phyloP scores from a whole-genome alignment of 1,140 invertebrate genomes.

The Scaptodrosophila lebanonensis region DNA sequence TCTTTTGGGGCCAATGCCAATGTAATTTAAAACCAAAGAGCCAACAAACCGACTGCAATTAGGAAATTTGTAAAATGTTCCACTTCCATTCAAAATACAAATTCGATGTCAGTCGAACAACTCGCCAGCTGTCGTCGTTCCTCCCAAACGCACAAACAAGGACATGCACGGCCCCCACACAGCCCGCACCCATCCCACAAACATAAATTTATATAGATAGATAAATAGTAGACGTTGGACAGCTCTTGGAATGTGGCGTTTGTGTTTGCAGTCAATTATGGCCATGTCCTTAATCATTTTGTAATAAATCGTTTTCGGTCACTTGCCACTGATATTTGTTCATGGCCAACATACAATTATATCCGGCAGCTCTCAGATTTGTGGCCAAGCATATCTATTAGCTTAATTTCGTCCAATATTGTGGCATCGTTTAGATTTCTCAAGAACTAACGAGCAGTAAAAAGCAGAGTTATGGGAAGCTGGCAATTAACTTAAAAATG shows the following conservation, averaged over 20 bases:
- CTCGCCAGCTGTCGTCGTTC: constrained; percentile 14
- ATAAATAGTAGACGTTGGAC: neutral
- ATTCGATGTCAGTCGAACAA: constrained; percentile 37
- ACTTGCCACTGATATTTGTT: constrained; percentile 40
- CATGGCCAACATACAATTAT: no score
- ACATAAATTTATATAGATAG: neutral
- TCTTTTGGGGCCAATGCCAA: no score
- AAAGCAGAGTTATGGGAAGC: no score
- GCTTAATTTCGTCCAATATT: no score
- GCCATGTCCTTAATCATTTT: constrained; percentile 45
- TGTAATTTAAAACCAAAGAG: constrained; percentile 29
- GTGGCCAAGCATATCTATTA: no score
- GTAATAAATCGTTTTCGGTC: constrained; percentile 39
- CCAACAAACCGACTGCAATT: constrained; percentile 56
- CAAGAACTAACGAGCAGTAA: no score
- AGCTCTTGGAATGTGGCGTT: neutral
- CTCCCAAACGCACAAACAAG: constrained; percentile 7
- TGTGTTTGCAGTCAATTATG: constrained; percentile 55
- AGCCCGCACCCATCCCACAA: constrained; percentile 14
- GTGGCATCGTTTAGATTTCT: no score
- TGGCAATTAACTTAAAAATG: no score
- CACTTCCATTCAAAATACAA: constrained; percentile 29
- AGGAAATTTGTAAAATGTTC: constrained; percentile 63
- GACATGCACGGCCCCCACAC: constrained; percentile 24
- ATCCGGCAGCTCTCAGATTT: no score